Base-by-base conservation (phyloP, 2,113 vertebrate genomes). In the Heteronetta atricapilla region DNA sequence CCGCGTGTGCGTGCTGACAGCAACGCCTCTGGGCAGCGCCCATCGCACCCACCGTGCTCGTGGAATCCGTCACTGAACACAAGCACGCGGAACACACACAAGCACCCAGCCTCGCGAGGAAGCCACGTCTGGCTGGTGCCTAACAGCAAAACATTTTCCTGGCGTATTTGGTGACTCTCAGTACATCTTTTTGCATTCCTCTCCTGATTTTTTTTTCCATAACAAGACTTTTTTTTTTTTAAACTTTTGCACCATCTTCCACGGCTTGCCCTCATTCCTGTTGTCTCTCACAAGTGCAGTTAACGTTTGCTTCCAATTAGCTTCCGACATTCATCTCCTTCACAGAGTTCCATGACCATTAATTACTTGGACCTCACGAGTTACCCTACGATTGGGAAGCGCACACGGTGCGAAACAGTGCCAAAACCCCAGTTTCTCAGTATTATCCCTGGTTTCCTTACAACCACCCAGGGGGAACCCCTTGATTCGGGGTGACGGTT, bases 101-200 rank as follows among this genome's bases (percentile, higher is more conserved):
- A 59, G 42, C 68, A 72, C 2, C 50, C 78, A 94, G 85, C 34
- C 62, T 60, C 3, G 5, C 4, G 8, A 88, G 50, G 50, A 88
- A 60, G 68, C 42, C 12, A 82, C 0, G 0, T 15, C 50, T 62
- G 50, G 11, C 22, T 0, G 0, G 20, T 36, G 55, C 64, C 72
- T 83, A 62, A 60, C 15, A 93, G 67, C 74, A 91, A 93, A 87
- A 29, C 16, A 0, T 58, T 58, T 91, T 82, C 74, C 53, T 82
- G 26, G 46, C 73, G 36, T 40, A 12, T 69, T 88, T 93, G 82
- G 56, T 64, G 40, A 77, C 14, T 78, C 46, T 74, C 86, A 59
- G 52, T 80, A 33, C 11, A 42, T 19, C 20, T 72, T 29, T 28
- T 72, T 38, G 69, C 18, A 29, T 53, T 53, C 29, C 28, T 72